Evolutionary conservation across 2,888 invertebrate genomes (phyloP).

Genomic region (Cheilosia variabilis): DNA sequence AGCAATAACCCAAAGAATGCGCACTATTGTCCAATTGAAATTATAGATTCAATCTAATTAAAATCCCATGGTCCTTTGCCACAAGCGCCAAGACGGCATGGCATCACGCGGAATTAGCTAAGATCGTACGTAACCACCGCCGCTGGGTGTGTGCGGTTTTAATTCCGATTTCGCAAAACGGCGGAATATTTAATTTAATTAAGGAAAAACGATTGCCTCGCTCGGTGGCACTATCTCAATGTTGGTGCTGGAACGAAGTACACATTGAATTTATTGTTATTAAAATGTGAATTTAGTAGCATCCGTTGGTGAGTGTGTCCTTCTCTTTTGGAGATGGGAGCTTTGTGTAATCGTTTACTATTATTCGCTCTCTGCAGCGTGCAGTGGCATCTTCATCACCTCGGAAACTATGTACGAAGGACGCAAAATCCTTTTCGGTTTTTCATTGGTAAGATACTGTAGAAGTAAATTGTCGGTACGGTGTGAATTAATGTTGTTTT

Average conservation of each 20-base stretch:
- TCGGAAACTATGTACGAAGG: conserved; percentile 10
- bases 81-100: not conserved
- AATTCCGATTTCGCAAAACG: conserved; percentile 57
- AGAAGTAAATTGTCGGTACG: not conserved
- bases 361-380: conserved; percentile 23
- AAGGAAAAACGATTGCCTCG: conserved; percentile 65
- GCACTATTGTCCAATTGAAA: conserved; percentile 59
- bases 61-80: conserved; percentile 35
- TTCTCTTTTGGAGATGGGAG: conserved; percentile 8
- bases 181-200: conserved; percentile 75
- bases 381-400: conserved; percentile 30
- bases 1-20: conserved; percentile 8
- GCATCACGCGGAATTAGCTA: conserved; percentile 60
- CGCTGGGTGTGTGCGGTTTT: conserved; percentile 35
- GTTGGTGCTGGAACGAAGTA: conserved; percentile 31
- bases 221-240: conserved; percentile 38
- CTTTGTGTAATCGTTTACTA: conserved; percentile 17
- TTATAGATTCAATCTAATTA: conserved; percentile 71
- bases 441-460: not conserved
- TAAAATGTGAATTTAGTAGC: conserved; percentile 69
- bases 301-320: conserved; percentile 50
- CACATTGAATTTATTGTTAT: conserved; percentile 74
- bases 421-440: conserved; percentile 18
- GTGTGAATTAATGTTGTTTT: conserved; percentile 65
- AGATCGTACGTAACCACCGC: conserved; percentile 33